Evolutionary conservation across 2,797 vertebrate genomes (phyloP).

Genomic region (Adrianichthys oophorus): DNA sequence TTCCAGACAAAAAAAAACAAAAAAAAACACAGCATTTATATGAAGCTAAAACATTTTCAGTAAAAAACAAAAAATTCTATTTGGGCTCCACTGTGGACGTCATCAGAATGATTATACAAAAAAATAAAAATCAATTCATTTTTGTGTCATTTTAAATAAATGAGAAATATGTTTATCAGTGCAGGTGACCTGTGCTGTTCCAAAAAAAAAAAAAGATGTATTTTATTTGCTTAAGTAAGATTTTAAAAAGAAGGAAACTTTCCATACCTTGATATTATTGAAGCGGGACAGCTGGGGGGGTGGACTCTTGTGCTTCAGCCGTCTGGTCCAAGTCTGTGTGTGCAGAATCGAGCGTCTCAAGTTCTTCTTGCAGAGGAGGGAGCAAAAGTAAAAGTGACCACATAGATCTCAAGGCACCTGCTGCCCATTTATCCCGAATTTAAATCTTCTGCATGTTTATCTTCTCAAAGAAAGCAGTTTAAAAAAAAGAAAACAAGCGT

Average conservation of each 20-base stretch:
- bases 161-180: too few relatives aligned
- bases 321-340: conserved; percentile 65
- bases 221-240: background rate
- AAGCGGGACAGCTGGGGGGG: conserved; percentile 38
- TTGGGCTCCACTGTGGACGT: too few relatives aligned
- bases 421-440: conserved; percentile 64
- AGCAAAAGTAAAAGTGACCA: conserved; percentile 77
- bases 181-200: too few relatives aligned
- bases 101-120: too few relatives aligned
- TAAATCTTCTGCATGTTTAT: conserved; percentile 65
- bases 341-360: conserved; percentile 60
- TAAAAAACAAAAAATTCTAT: background rate
- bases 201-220: too few relatives aligned
- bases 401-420: conserved; percentile 69
- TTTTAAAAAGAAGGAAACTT: conserved; percentile 2
- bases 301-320: conserved; percentile 47
- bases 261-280: conserved; percentile 53
- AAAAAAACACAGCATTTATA: background rate
- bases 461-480: conserved; percentile 28
- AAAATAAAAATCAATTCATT: too few relatives aligned
- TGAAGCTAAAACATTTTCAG: background rate
- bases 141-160: too few relatives aligned
- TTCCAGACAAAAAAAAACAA: background rate
- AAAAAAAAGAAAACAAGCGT: background rate
- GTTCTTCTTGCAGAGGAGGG: conserved; percentile 85